Conservation (phyloP, 2,113 vertebrate species). For the Campylorhamphus procurvoides region DNA sequence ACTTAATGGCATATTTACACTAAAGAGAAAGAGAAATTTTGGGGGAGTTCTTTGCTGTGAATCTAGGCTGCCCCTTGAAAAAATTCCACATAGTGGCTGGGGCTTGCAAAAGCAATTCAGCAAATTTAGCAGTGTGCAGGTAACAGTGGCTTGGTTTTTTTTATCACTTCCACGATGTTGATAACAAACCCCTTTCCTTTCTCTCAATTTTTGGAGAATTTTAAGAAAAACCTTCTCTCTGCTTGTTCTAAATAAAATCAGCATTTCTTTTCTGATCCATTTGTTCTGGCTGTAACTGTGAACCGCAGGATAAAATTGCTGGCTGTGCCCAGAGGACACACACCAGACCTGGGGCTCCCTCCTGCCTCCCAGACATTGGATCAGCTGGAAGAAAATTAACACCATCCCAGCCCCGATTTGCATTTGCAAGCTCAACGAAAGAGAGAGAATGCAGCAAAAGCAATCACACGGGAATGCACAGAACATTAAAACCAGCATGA, state of each 20-base stretch:
- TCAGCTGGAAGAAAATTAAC: slow-evolving; percentile 9
- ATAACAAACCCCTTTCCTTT: background rate
- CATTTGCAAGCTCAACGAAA: slow-evolving; percentile 14
- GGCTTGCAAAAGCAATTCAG: background rate
- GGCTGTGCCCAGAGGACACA: background rate
- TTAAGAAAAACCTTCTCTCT: background rate
- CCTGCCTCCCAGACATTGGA: background rate
- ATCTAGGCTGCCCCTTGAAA: background rate
- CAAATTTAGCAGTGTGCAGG: background rate
- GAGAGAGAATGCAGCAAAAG: background rate
- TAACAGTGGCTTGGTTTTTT: background rate
- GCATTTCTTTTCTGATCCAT: background rate
- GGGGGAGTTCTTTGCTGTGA: background rate
- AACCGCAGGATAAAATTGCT: background rate
- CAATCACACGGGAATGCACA: background rate
- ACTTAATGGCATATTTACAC: background rate
- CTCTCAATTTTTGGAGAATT: background rate
- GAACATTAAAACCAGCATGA: slow-evolving; percentile 16
- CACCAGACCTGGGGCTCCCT: background rate
- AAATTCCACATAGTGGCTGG: rapidly evolving
- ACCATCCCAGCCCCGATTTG: background rate
- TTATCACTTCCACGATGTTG: background rate
- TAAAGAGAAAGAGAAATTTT: background rate
- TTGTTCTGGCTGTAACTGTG: background rate
- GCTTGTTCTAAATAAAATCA: background rate